These are phyloP conservation scores for Sterrhoptilus dennistouni DNA, from an alignment of 2,113 vertebrate species.

Conservation along the genomic window DNA sequence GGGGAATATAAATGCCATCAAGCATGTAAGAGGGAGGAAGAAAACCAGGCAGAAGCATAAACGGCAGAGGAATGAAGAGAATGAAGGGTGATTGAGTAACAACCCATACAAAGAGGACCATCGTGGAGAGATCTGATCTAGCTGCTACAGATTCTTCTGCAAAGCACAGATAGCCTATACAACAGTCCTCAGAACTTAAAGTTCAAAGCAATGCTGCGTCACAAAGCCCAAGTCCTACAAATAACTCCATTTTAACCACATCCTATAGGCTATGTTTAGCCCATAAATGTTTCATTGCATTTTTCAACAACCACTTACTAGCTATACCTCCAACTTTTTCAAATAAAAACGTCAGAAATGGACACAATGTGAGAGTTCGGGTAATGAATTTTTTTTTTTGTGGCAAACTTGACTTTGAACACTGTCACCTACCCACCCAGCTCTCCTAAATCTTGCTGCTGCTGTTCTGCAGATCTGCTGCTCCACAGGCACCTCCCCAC, in stretches of 20 bases:
- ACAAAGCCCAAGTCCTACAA: not conserved
- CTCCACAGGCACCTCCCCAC: not conserved
- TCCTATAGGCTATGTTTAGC: not conserved
- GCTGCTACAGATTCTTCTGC: not conserved
- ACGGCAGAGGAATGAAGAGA: constrained; percentile 10
- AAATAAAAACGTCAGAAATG: not conserved
- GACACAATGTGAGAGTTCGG: not conserved
- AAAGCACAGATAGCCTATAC: not conserved
- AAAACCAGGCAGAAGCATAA: not conserved
- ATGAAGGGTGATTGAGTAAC: not conserved
- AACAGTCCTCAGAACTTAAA: not conserved
- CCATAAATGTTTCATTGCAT: not conserved
- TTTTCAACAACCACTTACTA: not conserved
- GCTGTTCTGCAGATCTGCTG: not conserved
- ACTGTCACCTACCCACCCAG: not conserved
- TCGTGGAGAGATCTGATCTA: not conserved
- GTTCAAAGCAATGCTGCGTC: not conserved
- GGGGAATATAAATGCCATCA: not conserved
- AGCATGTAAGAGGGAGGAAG: not conserved
- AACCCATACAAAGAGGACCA: not conserved
- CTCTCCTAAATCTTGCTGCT: not conserved
- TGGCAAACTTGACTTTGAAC: not conserved
- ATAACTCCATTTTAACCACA: not conserved
- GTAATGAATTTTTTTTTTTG: not conserved
- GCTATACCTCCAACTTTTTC: not conserved